Base-by-base conservation (phyloP, 2,797 vertebrate genomes). In the Lerista edwardsae region DNA sequence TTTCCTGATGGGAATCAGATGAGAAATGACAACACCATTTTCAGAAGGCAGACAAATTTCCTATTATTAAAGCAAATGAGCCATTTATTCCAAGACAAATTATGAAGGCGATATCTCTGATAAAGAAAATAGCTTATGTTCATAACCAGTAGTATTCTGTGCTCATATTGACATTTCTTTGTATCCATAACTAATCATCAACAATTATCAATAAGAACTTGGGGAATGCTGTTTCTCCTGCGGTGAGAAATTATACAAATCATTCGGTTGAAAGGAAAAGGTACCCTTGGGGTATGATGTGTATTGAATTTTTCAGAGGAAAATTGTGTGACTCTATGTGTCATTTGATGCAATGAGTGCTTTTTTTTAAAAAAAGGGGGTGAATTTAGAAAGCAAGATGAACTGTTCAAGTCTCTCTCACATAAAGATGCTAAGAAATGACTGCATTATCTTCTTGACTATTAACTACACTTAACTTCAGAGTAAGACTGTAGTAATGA, bases 201-300 rank as follows among this genome's bases (percentile, higher is more conserved):
- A 90, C 77, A 88, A 90, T 92, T 90, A 93, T 94, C 91, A 94
- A 92, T 90, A 91, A 74, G 80, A 91, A 92, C 84, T 88, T 88
- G 89, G 83, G 82, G 77, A 89, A 82, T 79, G 57, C 74, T 44
- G 15, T 77, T 80, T 75, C 44, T 82, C 27, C 62, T 74, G 81
- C 77, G 34, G 85, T 84, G 34, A 84, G 86, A 93, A 95, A 92
- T 89, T 88, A 86, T 83, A 91, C 65, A 88, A 92, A 92, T 89
- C 73, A 34, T 88, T 86, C 61, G 55, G 85, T 36, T 85, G 80
- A 90, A 92, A 90, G 84, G 78, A 90, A 91, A 93, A 91, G 61
- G 68, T 59, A 23, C 73, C 91, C 89, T 77, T 68, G 75, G 83
- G 80, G 27, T 91, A 72, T 34, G 84, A 17, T 82, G 74, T 69